A percentile compares a stretch with the other conserved stretches of the same genome.
Conservation (phyloP, 2,888 invertebrate species). For the Emesis furor region DNA sequence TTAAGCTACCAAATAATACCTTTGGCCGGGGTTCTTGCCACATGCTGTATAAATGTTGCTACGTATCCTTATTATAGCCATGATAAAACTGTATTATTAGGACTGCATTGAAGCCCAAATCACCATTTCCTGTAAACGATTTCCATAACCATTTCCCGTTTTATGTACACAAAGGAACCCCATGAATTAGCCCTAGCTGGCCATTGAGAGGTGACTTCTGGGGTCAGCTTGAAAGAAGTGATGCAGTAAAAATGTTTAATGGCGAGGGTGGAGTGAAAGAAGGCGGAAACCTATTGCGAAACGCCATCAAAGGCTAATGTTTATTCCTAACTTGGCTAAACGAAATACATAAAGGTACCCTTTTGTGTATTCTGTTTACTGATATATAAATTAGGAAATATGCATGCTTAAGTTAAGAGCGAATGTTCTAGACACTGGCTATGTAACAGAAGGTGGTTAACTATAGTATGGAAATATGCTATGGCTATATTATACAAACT, state of each 20-base stretch:
- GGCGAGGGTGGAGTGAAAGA: conserved; percentile 79
- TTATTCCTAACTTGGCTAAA: conserved; percentile 13
- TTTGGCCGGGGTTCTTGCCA: too few relatives aligned
- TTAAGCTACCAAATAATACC: too few relatives aligned
- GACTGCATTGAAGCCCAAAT: conserved; percentile 1
- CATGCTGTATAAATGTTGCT: too few relatives aligned
- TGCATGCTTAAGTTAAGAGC: too few relatives aligned
- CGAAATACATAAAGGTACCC: conserved; percentile 44
- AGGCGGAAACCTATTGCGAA: conserved; percentile 79
- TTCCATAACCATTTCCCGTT: conserved; percentile 72
- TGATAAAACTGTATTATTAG: conserved; percentile 33
- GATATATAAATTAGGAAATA: too few relatives aligned
- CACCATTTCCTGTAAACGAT: conserved; percentile 3
- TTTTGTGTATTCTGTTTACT: conserved; percentile 31
- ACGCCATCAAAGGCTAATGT: conserved; percentile 52
- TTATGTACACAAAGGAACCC: conserved; percentile 78
- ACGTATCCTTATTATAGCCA: background rate
- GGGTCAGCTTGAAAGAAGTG: conserved; percentile 79
- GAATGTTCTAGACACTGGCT: too few relatives aligned
- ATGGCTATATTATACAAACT: too few relatives aligned
- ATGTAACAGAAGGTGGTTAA: too few relatives aligned
- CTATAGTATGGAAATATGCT: too few relatives aligned
- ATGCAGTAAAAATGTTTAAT: conserved; percentile 79
- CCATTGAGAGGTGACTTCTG: conserved; percentile 81
- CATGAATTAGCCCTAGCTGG: conserved; percentile 80